phyloP scores from a whole-genome alignment of 1,140 invertebrate species.

The Ceratosolen fusciceps region DNA sequence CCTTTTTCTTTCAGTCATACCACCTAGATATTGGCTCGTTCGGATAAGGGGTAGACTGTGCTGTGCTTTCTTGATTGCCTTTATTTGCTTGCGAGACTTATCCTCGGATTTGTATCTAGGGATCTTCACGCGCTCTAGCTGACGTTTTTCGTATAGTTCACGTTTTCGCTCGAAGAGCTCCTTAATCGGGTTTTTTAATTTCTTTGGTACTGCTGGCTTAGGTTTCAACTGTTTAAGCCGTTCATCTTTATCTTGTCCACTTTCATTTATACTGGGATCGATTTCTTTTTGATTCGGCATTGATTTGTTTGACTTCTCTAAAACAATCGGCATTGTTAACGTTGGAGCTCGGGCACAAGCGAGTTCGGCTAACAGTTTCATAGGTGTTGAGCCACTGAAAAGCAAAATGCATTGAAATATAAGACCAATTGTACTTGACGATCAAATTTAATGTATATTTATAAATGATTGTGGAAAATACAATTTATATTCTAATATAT shows the following conservation, averaged over 20 bases:
- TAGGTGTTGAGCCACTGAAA: slow-evolving; percentile 60
- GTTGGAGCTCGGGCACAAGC: slow-evolving; percentile 67
- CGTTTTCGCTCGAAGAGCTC: slow-evolving; percentile 70
- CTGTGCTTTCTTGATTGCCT: slow-evolving; percentile 33
- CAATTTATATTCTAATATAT: no score
- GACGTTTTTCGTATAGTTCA: slow-evolving; percentile 63
- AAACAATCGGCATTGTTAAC: slow-evolving; percentile 51
- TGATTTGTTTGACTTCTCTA: slow-evolving; percentile 25
- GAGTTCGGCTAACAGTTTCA: slow-evolving; percentile 69
- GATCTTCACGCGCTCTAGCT: slow-evolving; percentile 33
- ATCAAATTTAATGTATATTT: no score
- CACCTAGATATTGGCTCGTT: slow-evolving; percentile 56
- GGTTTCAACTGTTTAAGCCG: not conserved
- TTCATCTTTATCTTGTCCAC: not conserved
- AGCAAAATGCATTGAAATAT: not conserved
- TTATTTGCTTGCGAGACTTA: slow-evolving; percentile 60
- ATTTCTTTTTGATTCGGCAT: slow-evolving; percentile 41
- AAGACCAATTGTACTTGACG: not conserved
- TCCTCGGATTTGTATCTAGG: not conserved
- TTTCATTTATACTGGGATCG: slow-evolving; percentile 23
- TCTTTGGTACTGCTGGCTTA: slow-evolving; percentile 29
- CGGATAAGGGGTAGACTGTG: slow-evolving; percentile 65
- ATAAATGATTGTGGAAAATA: no score
- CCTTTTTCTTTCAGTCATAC: slow-evolving; percentile 64
- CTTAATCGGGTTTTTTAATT: slow-evolving; percentile 65